Conservation (phyloP, 35 echinoderm and acorn worm species). For the Nesometra sesokonis region DNA sequence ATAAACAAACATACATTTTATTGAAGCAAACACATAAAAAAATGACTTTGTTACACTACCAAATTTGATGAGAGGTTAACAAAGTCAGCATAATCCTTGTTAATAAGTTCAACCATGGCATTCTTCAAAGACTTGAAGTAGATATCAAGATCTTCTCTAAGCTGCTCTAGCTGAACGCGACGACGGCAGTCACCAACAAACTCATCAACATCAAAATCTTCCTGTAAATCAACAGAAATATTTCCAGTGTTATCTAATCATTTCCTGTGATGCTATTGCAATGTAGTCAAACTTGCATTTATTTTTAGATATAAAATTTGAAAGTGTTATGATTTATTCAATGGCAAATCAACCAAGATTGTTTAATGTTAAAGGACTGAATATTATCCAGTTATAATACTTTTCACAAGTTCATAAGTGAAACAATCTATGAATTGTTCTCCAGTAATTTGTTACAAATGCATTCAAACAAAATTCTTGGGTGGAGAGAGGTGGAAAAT, state of each 20-base stretch:
- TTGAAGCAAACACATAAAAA: no score
- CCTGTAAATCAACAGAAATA: conserved; percentile 43
- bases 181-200: conserved; percentile 91
- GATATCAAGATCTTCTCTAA: conserved; percentile 80
- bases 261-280: background rate
- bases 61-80: conserved; percentile 96
- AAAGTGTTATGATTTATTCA: background rate
- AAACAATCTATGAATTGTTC: no score
- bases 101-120: conserved; percentile 98
- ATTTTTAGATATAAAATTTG: background rate
- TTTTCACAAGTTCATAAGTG: no score
- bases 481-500: no score
- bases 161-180: conserved; percentile 76
- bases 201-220: conserved; percentile 92
- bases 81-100: conserved; percentile 99
- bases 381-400: no score
- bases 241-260: background rate
- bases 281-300: background rate
- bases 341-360: background rate
- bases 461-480: no score
- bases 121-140: conserved; percentile 93
- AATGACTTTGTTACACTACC: conserved; percentile 9
- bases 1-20: no score
- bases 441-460: no score
- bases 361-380: no score